Evolutionary conservation across 2,113 vertebrate genomes (phyloP), one percentile per base, ranked within the genome.

Genomic region (Ptilorrhoa leucosticta): DNA sequence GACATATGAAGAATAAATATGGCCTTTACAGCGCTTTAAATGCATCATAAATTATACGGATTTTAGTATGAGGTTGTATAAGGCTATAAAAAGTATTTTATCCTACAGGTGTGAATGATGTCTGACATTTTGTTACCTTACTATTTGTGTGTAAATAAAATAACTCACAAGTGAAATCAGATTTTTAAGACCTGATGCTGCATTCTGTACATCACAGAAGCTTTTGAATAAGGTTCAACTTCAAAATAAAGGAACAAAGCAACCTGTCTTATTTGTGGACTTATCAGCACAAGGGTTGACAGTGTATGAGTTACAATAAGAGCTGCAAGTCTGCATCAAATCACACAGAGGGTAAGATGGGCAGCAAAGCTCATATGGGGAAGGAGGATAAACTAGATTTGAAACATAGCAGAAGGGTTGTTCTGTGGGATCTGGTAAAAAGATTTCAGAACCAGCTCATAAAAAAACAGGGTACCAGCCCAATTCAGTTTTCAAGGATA

Each of bases 1-100:
- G 93, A 93, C 70, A 80, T 87, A 92, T 58, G 85, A 95, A 94
- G 95, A 94, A 96, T 89, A 97, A 96, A 96, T 89, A 86, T 72
- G 47, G 79, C 82, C 68, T 95, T 93, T 97, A 71, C 69, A 77
- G 30, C 2, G 0, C 70, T 95, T 68, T 86, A 93, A 96, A 97
- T 10, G 51, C 9, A n/a, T 18, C 35, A 94, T 94, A 97, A 97
- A 96, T 97, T 97, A 90, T 82, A 87, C 15, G 4, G 47, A 81
- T 96, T 96, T 91, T 95, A 94, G 89, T 89, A 72, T 84, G 86
- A 89, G 19, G 37, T 83, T 94, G 40, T 92, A 66, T 88, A 95
- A 86, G 33, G 40, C 37, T 86, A 87, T 96, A 96, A 97, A 95
- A 53, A 54, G 64, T 93, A 54, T 78, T 96, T 97, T 96, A 94